Conservation (phyloP, 1,140 invertebrate species). For the Lordiphosa mommai region DNA sequence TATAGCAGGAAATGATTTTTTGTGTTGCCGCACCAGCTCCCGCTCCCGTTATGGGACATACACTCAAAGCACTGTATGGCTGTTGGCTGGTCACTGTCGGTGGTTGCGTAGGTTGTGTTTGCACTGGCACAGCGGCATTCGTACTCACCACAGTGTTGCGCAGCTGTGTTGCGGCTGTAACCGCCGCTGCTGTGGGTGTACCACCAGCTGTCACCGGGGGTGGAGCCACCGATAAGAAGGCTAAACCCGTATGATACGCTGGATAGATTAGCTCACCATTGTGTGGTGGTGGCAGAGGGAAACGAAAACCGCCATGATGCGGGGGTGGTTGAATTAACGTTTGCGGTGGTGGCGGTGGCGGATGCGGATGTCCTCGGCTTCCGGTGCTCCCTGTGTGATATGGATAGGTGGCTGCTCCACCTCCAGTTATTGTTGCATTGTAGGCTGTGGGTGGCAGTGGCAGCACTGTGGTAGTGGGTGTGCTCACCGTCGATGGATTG, state of each 20-base stretch:
- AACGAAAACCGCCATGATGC: slow-evolving; percentile 79
- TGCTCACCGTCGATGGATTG: slow-evolving; percentile 48
- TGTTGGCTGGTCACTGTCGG: slow-evolving; percentile 26
- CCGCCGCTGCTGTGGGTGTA: slow-evolving; percentile 70
- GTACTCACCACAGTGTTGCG: slow-evolving; percentile 75
- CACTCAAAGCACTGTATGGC: slow-evolving; percentile 43
- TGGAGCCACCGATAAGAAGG: slow-evolving; percentile 53
- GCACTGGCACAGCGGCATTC: slow-evolving; percentile 47
- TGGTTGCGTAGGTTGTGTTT: slow-evolving; percentile 40
- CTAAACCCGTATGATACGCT: slow-evolving; percentile 77
- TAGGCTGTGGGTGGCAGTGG: slow-evolving; percentile 47
- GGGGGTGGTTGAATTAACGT: slow-evolving; percentile 29
- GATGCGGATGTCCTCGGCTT: slow-evolving; percentile 79
- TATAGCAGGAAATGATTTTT: slow-evolving; percentile 83
- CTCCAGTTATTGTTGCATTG: slow-evolving; percentile 17
- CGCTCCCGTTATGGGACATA: slow-evolving; percentile 59
- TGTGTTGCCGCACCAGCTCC: slow-evolving; percentile 28
- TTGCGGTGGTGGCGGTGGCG: slow-evolving; percentile 77
- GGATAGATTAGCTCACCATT: slow-evolving; percentile 79
- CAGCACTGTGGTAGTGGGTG: slow-evolving; percentile 53
- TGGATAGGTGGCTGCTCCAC: slow-evolving; percentile 55
- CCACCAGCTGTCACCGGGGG: slow-evolving; percentile 79
- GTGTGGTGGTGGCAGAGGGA: slow-evolving; percentile 71
- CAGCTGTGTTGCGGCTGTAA: slow-evolving; percentile 79
- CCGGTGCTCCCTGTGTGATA: slow-evolving; percentile 67